These are phyloP conservation scores for Esperia sulphurella DNA, from an alignment of 2,888 invertebrate species.

Conservation along the genomic window DNA sequence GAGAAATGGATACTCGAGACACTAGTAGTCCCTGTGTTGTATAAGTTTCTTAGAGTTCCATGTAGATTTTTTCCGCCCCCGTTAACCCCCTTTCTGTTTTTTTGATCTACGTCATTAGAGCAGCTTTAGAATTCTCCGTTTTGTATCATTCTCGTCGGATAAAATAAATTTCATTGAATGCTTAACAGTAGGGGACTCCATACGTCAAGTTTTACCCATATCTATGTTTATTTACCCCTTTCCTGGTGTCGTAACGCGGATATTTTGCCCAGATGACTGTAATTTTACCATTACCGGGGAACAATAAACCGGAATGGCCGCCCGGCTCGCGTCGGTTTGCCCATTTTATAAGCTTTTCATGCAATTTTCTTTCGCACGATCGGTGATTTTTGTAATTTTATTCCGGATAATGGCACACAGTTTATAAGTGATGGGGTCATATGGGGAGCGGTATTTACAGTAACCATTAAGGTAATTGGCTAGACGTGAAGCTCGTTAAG, in stretches of 20 bases:
- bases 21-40: too few relatives aligned
- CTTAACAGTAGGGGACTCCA: background rate
- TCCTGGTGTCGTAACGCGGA: background rate
- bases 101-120: too few relatives aligned
- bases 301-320: conserved; percentile 28
- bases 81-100: too few relatives aligned
- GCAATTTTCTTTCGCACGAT: conserved; percentile 26
- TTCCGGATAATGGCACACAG: conserved; percentile 16
- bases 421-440: background rate
- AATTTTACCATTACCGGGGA: conserved; percentile 29
- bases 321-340: conserved; percentile 15
- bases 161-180: too few relatives aligned
- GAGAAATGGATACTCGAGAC: too few relatives aligned
- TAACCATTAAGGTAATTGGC: background rate
- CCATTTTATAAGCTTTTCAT: conserved; percentile 25
- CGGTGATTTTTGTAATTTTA: conserved; percentile 24
- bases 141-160: too few relatives aligned
- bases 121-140: too few relatives aligned
- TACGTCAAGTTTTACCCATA: background rate
- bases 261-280: conserved; percentile 10
- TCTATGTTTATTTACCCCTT: background rate
- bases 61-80: too few relatives aligned
- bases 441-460: background rate
- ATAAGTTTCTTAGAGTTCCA: too few relatives aligned
- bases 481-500: background rate